Conservation (phyloP, 2,888 invertebrate genomes). For the Chirona hameri region DNA sequence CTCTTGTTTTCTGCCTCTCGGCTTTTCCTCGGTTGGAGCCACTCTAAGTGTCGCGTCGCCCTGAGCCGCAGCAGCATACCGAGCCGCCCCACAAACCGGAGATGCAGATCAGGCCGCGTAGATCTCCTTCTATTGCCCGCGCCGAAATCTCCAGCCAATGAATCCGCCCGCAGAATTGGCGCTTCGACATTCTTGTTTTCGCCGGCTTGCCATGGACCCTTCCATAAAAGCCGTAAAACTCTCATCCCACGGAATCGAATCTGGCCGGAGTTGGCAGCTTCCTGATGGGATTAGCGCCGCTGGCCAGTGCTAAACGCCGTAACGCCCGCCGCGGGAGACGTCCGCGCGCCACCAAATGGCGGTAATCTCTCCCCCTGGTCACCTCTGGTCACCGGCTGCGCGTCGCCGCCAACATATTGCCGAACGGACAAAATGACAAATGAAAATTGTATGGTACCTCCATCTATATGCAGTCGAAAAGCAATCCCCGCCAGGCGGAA, state of each 20-base stretch:
- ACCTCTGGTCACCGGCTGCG: neutral
- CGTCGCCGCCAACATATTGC: no score
- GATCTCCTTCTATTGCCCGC: neutral
- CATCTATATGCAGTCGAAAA: no score
- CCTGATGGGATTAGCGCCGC: slow-evolving; percentile 7
- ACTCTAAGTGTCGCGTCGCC: no score
- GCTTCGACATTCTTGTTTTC: slow-evolving; percentile 10
- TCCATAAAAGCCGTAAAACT: slow-evolving; percentile 27
- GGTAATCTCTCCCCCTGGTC: neutral
- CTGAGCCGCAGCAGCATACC: no score
- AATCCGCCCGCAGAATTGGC: neutral
- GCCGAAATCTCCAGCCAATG: neutral
- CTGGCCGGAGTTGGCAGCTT: neutral
- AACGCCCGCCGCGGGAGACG: slow-evolving; percentile 1
- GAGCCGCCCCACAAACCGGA: no score
- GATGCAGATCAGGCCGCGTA: neutral
- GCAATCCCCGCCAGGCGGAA: no score
- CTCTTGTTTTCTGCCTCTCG: no score
- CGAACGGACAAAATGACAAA: slow-evolving; percentile 22
- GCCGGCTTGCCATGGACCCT: slow-evolving; percentile 13
- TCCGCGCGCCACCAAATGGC: neutral
- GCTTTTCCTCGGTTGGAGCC: no score
- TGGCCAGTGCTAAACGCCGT: slow-evolving; percentile 26
- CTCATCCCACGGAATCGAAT: slow-evolving; percentile 12
- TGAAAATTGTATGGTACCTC: slow-evolving; percentile 6